Conservation (phyloP, 2,888 invertebrate species). For the Platycheirus rosarum region DNA sequence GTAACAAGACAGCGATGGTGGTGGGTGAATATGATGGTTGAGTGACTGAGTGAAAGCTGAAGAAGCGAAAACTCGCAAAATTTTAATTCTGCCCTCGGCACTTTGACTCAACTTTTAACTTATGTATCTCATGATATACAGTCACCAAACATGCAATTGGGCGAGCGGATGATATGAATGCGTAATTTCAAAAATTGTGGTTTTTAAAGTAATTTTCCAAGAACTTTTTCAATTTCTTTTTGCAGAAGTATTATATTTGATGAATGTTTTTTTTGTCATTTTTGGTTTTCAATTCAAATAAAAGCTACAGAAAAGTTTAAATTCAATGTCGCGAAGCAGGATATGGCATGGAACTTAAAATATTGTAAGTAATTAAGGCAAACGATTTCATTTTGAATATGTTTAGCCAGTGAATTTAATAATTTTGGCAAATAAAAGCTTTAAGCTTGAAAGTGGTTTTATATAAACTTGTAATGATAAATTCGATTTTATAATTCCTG, state of each 20-base stretch:
- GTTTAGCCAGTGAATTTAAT: too few relatives aligned
- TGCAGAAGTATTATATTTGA: conserved; percentile 16
- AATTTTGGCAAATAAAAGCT: too few relatives aligned
- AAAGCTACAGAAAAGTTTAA: background rate
- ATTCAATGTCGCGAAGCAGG: background rate
- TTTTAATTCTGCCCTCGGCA: conserved; percentile 62
- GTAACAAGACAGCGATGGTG: background rate
- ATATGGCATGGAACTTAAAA: too few relatives aligned
- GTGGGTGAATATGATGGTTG: background rate
- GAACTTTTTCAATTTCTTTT: conserved; percentile 69
- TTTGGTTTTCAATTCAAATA: too few relatives aligned
- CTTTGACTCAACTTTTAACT: conserved; percentile 53
- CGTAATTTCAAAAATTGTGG: conserved; percentile 36
- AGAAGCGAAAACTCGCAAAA: conserved; percentile 48
- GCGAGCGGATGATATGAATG: conserved; percentile 21
- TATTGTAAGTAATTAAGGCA: too few relatives aligned
- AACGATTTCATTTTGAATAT: too few relatives aligned
- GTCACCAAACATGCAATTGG: background rate
- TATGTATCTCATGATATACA: background rate
- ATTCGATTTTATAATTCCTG: too few relatives aligned
- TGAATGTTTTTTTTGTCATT: too few relatives aligned
- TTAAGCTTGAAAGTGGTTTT: too few relatives aligned
- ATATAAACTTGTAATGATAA: too few relatives aligned
- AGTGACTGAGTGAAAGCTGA: background rate
- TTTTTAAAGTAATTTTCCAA: conserved; percentile 29